phyloP scores from a whole-genome alignment of 2,888 invertebrate genomes.

The Agrypnus murinus region DNA sequence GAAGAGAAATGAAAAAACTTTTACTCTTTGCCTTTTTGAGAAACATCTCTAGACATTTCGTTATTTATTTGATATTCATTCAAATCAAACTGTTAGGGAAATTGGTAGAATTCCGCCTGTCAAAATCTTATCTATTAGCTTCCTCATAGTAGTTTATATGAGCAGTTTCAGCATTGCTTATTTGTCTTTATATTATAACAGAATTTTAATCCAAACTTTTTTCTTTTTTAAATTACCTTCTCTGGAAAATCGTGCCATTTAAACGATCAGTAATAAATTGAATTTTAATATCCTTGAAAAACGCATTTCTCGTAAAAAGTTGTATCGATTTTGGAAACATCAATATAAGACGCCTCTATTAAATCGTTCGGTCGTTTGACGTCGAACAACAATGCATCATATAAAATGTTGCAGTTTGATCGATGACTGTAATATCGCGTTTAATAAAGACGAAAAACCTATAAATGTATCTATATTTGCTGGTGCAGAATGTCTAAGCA shows the following conservation, averaged over 20 bases:
- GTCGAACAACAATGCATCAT: constrained; percentile 42
- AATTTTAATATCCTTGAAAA: constrained; percentile 39
- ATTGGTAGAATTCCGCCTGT: constrained; percentile 36
- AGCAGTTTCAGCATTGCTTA: neutral
- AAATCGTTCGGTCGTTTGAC: constrained; percentile 25
- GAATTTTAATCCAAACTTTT: neutral
- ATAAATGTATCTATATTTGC: constrained; percentile 35
- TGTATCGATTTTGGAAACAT: constrained; percentile 31
- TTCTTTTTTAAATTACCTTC: neutral
- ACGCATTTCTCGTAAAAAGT: constrained; percentile 17
- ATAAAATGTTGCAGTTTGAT: constrained; percentile 47
- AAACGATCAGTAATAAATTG: constrained; percentile 19
- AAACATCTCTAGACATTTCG: constrained; percentile 21
- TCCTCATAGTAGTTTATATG: constrained; percentile 5
- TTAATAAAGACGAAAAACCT: constrained; percentile 38
- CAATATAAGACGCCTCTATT: constrained; percentile 30
- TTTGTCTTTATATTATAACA: neutral
- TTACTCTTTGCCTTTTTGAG: constrained; percentile 17
- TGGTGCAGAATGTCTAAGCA: neutral
- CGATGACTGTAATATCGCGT: constrained; percentile 49
- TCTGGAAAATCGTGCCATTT: neutral
- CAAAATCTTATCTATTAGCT: constrained; percentile 30
- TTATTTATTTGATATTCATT: constrained; percentile 35
- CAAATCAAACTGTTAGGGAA: constrained; percentile 38
- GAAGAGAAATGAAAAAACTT: constrained; percentile 25